Evolutionary conservation across 1,140 invertebrate genomes (phyloP), one percentile per base, ranked within the genome.

Genomic region (Sarcophaga peregrina): DNA sequence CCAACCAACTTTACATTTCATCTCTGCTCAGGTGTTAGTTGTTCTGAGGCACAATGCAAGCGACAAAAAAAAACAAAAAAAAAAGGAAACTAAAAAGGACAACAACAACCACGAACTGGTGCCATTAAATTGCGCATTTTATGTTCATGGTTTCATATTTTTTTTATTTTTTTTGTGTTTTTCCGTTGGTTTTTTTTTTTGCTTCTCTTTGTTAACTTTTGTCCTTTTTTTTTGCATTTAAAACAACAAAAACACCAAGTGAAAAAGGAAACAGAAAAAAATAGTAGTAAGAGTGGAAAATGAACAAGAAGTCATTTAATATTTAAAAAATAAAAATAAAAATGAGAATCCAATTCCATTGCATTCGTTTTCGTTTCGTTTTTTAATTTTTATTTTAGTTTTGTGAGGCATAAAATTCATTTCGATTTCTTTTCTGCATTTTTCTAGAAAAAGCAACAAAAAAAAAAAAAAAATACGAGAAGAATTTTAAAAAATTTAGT

Each of bases 41-140:
- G 9, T 48, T n/a, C 45, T 48, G 15, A 47, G 11, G 15, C 47
- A 62, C 20, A 72, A 72, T 25, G 37, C 17, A 25, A 72, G 37
- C n/a, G 62, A 17, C 8, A 72, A 72, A 20, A 72, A 68, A 15
- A 68, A 10, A 54, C 1, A 2, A 10, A 54, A 10, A 54, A 10
- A n/a, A n/a, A n/a, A n/a, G n/a, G n/a, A n/a, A n/a, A n/a, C n/a
- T n/a, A n/a, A n/a, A n/a, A 54, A 10, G 15, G 10, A 11, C 62
- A 11, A 8, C n/a, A 20, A 72, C 62, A 72, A 72, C 62, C 10
- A 72, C 37, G 62, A 17, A 72, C 62, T 50, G 62, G 8, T 78
- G 50, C 75, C 75, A 78, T 78, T 78, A 78, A 78, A 78, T 78
- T 78, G 75, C 75, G 75, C 75, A 78, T 78, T 78, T 78, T 78